Evolutionary conservation across 2,113 vertebrate species (phyloP).

Genomic region (Centropus unirufus): DNA sequence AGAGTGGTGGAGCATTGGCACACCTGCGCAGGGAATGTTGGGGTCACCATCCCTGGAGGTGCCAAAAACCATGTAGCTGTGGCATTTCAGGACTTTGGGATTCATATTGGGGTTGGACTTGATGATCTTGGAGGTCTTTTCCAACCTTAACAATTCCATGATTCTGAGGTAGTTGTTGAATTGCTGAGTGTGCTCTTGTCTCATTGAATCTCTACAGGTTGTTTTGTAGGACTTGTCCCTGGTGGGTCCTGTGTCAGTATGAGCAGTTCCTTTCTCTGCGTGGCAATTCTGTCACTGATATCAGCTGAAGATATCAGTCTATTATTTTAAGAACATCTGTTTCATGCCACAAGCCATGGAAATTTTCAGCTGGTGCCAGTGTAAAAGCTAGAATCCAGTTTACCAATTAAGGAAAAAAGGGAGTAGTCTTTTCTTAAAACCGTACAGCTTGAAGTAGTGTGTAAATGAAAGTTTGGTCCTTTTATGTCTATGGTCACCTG

Average conservation of each 20-base stretch:
- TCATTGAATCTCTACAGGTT: background rate
- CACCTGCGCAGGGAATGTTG: too few relatives aligned
- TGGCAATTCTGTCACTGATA: background rate
- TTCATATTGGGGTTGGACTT: too few relatives aligned
- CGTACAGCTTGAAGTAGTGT: background rate
- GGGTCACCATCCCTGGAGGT: too few relatives aligned
- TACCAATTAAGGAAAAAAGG: background rate
- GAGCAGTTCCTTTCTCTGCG: background rate
- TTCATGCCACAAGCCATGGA: background rate
- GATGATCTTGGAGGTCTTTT: too few relatives aligned
- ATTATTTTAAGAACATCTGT: conserved; percentile 35
- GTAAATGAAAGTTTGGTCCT: background rate
- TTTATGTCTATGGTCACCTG: background rate
- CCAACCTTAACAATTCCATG: too few relatives aligned
- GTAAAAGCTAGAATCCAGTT: background rate
- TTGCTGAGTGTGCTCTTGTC: background rate
- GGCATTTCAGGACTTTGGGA: too few relatives aligned
- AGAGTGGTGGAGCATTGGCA: too few relatives aligned
- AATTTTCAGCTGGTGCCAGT: background rate
- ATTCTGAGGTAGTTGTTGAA: background rate
- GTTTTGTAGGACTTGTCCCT: background rate
- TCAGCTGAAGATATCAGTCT: background rate
- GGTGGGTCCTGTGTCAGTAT: background rate
- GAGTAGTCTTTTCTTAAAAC: background rate
- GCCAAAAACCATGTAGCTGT: too few relatives aligned